phyloP scores from a whole-genome alignment of 2,797 vertebrate species.

The Crax fasciolata region DNA sequence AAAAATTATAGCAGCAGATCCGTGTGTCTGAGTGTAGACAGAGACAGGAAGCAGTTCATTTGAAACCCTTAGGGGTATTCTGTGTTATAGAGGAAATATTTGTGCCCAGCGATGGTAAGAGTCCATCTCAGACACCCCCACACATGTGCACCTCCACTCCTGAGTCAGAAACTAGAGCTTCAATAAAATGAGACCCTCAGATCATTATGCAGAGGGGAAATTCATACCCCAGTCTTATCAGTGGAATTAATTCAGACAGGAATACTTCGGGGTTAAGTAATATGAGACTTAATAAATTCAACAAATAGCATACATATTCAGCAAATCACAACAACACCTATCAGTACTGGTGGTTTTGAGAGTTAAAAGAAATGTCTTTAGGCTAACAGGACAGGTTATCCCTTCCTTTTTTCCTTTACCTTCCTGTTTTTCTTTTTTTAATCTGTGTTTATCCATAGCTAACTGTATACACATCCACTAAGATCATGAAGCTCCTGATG shows the following conservation, averaged over 20 bases:
- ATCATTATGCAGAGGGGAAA: background rate
- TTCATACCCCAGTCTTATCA: background rate
- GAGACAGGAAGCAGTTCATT: background rate
- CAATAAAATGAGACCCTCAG: background rate
- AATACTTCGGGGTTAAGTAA: background rate
- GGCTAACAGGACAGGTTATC: background rate
- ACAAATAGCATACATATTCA: background rate
- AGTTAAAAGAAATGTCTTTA: background rate
- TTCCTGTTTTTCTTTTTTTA: background rate
- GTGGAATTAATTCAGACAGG: background rate
- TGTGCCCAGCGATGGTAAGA: background rate
- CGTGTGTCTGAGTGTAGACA: rapidly evolving
- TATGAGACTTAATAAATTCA: background rate
- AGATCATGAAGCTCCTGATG: background rate
- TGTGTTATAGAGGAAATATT: background rate
- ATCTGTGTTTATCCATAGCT: background rate
- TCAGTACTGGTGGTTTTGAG: background rate
- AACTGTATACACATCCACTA: background rate
- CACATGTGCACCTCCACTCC: background rate
- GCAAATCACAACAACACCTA: background rate
- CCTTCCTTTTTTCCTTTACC: background rate
- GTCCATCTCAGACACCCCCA: background rate
- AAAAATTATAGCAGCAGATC: background rate
- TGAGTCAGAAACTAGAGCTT: background rate
- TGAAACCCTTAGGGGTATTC: background rate